These are phyloP conservation scores for Ferdinandea cuprea DNA, from an alignment of 2,888 invertebrate species.

Conservation along the genomic window DNA sequence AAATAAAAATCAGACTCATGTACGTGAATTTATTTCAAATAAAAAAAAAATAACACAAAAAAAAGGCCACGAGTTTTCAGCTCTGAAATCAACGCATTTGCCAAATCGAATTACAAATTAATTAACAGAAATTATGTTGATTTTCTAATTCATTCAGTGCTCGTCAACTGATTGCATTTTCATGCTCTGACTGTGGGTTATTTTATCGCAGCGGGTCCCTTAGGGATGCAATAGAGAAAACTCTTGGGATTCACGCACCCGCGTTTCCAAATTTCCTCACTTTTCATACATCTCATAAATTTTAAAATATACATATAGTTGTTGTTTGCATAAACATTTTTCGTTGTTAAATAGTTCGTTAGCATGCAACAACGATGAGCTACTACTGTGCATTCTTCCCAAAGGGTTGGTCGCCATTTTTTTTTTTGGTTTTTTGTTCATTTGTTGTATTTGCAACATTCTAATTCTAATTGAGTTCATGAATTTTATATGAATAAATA, in stretches of 20 bases:
- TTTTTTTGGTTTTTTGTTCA: slow-evolving; percentile 18
- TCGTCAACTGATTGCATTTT: slow-evolving; percentile 65
- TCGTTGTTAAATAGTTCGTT: slow-evolving; percentile 32
- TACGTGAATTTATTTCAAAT: neutral
- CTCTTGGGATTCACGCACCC: slow-evolving; percentile 20
- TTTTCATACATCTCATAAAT: neutral
- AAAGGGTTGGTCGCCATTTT: slow-evolving; percentile 2
- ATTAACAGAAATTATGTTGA: slow-evolving; percentile 67
- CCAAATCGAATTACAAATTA: slow-evolving; percentile 60
- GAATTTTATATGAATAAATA: slow-evolving; percentile 65
- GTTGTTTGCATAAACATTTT: slow-evolving; percentile 50
- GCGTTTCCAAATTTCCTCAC: neutral
- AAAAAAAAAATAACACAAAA: neutral
- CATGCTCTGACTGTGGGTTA: slow-evolving; percentile 16
- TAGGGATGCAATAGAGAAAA: neutral
- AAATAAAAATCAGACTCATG: too few relatives aligned
- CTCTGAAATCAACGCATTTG: slow-evolving; percentile 28
- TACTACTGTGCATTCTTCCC: slow-evolving; percentile 13
- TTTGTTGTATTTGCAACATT: slow-evolving; percentile 45
- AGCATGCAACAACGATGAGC: slow-evolving; percentile 19
- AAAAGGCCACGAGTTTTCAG: neutral
- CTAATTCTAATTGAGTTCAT: slow-evolving; percentile 73
- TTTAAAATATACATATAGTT: neutral
- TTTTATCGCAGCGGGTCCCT: slow-evolving; percentile 14
- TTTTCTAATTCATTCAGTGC: slow-evolving; percentile 70